Percentiles rank a stretch among this genome's conserved stretches.
Evolutionary conservation across 2,888 invertebrate species (phyloP).

Genomic region (Priocnemis perturbator): DNA sequence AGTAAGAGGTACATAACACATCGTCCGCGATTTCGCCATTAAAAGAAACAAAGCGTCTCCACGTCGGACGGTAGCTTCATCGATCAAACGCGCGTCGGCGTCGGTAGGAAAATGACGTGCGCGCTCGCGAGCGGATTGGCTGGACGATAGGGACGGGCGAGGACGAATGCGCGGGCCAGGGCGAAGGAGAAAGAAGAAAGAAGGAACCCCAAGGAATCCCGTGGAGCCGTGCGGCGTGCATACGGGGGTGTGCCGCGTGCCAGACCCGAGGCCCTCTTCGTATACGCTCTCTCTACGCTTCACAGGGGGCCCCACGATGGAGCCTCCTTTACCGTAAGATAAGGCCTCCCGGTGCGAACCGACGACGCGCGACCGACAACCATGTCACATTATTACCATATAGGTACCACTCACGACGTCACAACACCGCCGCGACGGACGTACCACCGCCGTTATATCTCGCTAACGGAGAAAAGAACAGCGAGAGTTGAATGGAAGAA

Average conservation of each 20-base stretch:
- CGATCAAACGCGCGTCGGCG: too few relatives aligned
- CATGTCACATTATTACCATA: constrained; percentile 74
- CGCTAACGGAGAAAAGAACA: constrained; percentile 10
- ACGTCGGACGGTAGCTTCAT: too few relatives aligned
- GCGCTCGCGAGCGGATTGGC: too few relatives aligned
- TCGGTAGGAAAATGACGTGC: too few relatives aligned
- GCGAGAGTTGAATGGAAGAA: constrained; percentile 20
- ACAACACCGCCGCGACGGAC: constrained; percentile 64
- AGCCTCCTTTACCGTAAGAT: constrained; percentile 66
- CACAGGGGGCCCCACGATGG: constrained; percentile 70
- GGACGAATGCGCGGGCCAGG: too few relatives aligned
- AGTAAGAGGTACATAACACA: too few relatives aligned
- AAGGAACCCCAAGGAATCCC: constrained; percentile 55
- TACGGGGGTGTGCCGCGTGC: constrained; percentile 73
- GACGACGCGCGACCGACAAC: constrained; percentile 75
- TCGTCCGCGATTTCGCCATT: too few relatives aligned
- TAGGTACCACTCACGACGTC: constrained; percentile 71
- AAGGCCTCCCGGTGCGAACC: constrained; percentile 72
- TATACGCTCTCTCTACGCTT: constrained; percentile 48
- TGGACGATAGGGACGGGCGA: too few relatives aligned
- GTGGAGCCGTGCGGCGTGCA: constrained; percentile 49
- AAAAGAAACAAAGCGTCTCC: too few relatives aligned
- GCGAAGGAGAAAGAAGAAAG: constrained; percentile 18
- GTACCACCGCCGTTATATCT: constrained; percentile 55
- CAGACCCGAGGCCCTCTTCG: constrained; percentile 65